Conservation (phyloP, 2,797 vertebrate species). For the Anas flavirostris region DNA sequence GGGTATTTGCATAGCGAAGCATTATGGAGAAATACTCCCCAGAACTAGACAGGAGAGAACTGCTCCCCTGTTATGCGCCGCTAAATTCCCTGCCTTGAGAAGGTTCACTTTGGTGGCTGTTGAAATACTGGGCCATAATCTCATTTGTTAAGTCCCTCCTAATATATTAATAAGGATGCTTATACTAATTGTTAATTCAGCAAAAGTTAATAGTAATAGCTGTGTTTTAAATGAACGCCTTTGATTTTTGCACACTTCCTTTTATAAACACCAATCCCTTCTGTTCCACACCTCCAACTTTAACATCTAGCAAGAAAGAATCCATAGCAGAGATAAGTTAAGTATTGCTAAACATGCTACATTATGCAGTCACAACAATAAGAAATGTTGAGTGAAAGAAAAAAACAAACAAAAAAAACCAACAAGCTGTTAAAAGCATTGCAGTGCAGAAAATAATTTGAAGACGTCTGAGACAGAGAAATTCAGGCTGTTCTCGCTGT, state of each 20-base stretch:
- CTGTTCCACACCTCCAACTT: not conserved
- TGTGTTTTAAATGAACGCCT: not conserved
- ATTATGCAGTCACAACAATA: not conserved
- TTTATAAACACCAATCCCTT: not conserved
- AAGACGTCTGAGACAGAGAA: not conserved
- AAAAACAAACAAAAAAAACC: constrained; percentile 23
- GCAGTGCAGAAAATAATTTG: not conserved
- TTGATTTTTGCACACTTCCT: not conserved
- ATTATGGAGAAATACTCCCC: not conserved
- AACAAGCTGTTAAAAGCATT: constrained; percentile 20
- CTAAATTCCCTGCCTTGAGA: constrained; percentile 20
- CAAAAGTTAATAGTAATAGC: not conserved
- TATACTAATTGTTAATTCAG: not conserved
- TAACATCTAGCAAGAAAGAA: constrained; percentile 42
- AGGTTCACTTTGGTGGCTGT: not conserved
- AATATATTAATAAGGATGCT: constrained; percentile 11
- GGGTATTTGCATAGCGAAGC: not conserved
- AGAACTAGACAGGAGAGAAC: not conserved
- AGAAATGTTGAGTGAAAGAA: not conserved
- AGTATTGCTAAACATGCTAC: constrained; percentile 40
- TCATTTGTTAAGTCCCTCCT: constrained; percentile 19
- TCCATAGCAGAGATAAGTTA: constrained; percentile 37
- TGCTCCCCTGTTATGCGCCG: not conserved
- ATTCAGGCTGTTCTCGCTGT: not conserved
- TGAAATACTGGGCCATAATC: constrained; percentile 17